Base-by-base conservation (phyloP, 1,140 invertebrate species). In the Drosophila sturtevanti region DNA sequence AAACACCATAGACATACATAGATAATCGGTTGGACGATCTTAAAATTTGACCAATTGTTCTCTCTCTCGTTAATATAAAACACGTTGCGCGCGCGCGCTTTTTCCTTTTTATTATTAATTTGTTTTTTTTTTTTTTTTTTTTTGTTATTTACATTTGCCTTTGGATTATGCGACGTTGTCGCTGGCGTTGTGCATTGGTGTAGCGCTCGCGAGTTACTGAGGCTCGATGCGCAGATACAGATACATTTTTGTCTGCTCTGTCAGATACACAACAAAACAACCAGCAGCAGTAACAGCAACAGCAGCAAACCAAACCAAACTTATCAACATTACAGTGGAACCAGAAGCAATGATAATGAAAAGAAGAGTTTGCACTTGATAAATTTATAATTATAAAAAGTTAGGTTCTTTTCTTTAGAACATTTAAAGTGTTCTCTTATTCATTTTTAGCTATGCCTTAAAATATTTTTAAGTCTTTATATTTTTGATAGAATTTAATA, bases 191-290 rank as follows among this genome's bases (percentile, higher is more conserved):
- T 77, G 74, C 64, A 68, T 58, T 77, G 70, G 72, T 61, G 72
- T 70, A 79, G 73, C 77, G 81, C 68, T 85, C 81, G 81, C 81
- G 81, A 80, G 77, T 85, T 85, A 80, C 81, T 85, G 81, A 85
- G 73, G 67, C 81, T 80, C 77, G 73, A 55, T 77, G 81, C 81
- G 81, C 81, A 85, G 81, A 85, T 85, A 85, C 81, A 81, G 81
- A 85, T 85, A 85, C 81, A 81, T 85, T 85, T 85, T 85, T 85
- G 41, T 11, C 5, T 85, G 66, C 69, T 77, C 34, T 55, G 69
- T 62, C 48, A 56, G 24, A 56, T 31, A 56, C 27, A 34, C 7
- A 31, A 51, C 16, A 51, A 7, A 48, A 21, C 14, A 21, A 21
- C n/a, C n/a, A n/a, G n/a, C n/a, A n/a, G n/a, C n/a, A n/a, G n/a